These are phyloP conservation scores for Heterotis niloticus DNA, from an alignment of 2,113 vertebrate genomes.

Conservation along the genomic window DNA sequence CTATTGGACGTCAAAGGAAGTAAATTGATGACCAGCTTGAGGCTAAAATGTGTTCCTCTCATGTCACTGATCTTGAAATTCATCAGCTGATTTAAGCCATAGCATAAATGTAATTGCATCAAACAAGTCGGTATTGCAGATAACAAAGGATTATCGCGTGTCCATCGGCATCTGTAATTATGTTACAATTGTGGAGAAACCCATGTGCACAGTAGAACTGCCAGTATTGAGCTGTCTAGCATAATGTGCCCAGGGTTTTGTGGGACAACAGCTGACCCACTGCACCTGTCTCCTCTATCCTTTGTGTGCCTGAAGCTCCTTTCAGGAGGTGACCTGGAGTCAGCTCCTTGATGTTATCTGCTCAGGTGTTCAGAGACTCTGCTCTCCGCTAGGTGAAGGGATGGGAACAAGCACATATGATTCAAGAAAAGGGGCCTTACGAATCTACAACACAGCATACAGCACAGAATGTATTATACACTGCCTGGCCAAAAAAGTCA, in stretches of 20 bases:
- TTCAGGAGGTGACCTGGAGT: background rate
- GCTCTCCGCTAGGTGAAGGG: slow-evolving; percentile 12
- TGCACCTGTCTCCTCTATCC: slow-evolving; percentile 26
- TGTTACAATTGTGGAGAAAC: background rate
- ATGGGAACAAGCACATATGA: background rate
- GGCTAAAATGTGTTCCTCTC: slow-evolving; percentile 8
- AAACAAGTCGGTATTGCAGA: too few species aligned
- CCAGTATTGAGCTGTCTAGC: background rate
- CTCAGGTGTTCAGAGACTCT: slow-evolving; percentile 31
- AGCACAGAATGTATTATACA: background rate
- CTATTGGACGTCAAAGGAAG: background rate
- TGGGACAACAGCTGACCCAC: background rate
- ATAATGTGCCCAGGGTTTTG: background rate
- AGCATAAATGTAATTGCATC: background rate
- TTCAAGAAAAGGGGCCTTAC: background rate
- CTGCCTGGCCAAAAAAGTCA: too few species aligned
- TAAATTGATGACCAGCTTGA: background rate
- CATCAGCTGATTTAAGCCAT: background rate
- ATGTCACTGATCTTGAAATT: background rate
- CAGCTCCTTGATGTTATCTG: background rate
- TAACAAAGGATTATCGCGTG: background rate
- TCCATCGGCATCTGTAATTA: background rate
- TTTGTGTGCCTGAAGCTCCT: background rate
- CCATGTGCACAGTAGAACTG: background rate
- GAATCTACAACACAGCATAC: background rate